Conservation (phyloP, 2,888 invertebrate genomes). For the Hypsopygia costalis region DNA sequence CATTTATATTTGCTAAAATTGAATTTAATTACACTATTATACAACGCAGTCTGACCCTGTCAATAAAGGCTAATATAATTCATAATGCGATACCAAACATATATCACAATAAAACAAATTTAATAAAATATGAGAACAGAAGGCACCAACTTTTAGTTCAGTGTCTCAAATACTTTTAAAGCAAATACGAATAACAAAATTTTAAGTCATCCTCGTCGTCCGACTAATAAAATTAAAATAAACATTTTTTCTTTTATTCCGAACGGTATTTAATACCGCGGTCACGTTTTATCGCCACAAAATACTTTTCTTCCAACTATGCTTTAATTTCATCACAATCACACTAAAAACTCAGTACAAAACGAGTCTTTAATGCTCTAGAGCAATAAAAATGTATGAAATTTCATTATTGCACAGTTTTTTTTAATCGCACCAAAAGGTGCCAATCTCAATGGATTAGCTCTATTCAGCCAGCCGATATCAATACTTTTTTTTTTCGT, state of each 20-base stretch:
- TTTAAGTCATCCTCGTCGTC: not conserved
- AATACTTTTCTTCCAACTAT: too few species aligned
- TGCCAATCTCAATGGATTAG: too few species aligned
- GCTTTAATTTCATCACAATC: too few species aligned
- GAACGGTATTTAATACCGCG: too few species aligned
- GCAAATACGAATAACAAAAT: not conserved
- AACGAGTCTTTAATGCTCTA: too few species aligned
- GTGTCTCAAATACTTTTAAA: conserved; percentile 6
- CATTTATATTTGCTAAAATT: conserved; percentile 66
- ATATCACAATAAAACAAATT: conserved; percentile 21
- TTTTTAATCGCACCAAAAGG: too few species aligned
- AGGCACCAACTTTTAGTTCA: conserved; percentile 37
- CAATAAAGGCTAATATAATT: conserved; percentile 65
- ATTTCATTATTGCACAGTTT: too few species aligned
- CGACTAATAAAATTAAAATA: not conserved
- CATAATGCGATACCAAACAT: conserved; percentile 22
- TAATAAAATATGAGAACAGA: conserved; percentile 22
- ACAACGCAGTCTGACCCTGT: conserved; percentile 73
- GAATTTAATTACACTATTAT: conserved; percentile 63
- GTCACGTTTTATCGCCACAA: too few species aligned
- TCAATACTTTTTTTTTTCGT: too few species aligned
- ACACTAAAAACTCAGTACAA: too few species aligned
- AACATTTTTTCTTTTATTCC: not conserved
- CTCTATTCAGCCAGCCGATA: too few species aligned
- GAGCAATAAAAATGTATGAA: too few species aligned